Percentiles rank a stretch among this genome's conserved stretches.
Evolutionary conservation across 1,140 invertebrate genomes (phyloP).

Genomic region (Lanistes nyassanus): DNA sequence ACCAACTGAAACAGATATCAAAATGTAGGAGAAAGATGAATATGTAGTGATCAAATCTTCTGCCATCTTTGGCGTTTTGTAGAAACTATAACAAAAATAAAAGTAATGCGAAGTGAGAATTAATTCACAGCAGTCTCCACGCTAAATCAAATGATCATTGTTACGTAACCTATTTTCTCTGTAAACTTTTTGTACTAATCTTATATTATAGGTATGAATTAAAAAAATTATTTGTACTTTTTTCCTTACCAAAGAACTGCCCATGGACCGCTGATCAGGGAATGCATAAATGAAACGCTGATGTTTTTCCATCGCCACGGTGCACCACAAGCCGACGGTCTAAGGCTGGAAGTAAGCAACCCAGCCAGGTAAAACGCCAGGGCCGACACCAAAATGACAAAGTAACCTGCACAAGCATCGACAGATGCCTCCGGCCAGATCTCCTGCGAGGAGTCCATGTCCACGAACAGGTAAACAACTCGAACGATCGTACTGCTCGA

Average conservation of each 20-base stretch:
- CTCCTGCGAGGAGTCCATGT: conserved; percentile 1
- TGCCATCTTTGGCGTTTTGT: conserved; percentile 46
- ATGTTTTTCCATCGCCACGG: conserved; percentile 69
- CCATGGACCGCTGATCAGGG: conserved; percentile 65
- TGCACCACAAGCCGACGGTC: conserved; percentile 35
- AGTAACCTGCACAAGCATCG: conserved; percentile 26
- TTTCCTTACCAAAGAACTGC: conserved; percentile 56
- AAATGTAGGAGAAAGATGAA: conserved; percentile 36
- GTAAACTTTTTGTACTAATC: neutral
- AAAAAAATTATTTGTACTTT: neutral
- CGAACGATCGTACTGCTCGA: too few relatives aligned
- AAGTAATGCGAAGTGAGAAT: neutral
- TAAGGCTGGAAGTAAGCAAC: conserved; percentile 15
- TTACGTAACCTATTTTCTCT: conserved; percentile 1
- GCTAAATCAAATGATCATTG: neutral
- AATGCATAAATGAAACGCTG: conserved; percentile 66
- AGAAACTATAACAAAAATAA: conserved; percentile 45
- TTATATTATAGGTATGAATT: neutral
- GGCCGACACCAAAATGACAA: conserved; percentile 32
- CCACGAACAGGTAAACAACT: too few relatives aligned
- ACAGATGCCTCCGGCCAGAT: conserved; percentile 37
- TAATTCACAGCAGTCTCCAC: neutral
- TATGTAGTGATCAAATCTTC: conserved; percentile 51
- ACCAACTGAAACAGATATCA: conserved; percentile 49
- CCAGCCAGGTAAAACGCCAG: conserved; percentile 38